Evolutionary conservation across 2,113 vertebrate genomes (phyloP).

Genomic region (Ranitomeya imitator): DNA sequence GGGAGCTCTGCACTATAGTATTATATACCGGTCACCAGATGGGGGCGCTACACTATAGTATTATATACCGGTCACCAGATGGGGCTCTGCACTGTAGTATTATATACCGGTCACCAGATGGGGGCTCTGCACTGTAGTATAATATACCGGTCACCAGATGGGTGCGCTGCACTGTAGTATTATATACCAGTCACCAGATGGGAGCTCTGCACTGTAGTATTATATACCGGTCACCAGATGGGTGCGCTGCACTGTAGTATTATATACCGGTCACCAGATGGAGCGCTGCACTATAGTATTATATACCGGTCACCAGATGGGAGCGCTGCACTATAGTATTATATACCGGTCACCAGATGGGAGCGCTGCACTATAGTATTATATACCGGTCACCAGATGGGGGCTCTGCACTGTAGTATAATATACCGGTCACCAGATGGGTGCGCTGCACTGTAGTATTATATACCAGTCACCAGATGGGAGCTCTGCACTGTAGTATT

Average conservation of each 20-base stretch:
- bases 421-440: background rate
- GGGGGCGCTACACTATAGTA: background rate
- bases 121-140: background rate
- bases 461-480: background rate
- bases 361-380: background rate
- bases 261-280: background rate
- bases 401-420: background rate
- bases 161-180: background rate
- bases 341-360: background rate
- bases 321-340: background rate
- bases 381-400: background rate
- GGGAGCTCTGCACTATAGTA: background rate
- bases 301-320: background rate
- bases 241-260: background rate
- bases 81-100: background rate
- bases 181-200: background rate
- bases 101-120: background rate
- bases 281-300: background rate
- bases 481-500: background rate
- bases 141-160: background rate
- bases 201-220: background rate
- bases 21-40: background rate
- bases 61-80: background rate
- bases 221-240: background rate
- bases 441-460: background rate